Percentiles rank a stretch among this genome's conserved stretches.
These are phyloP conservation scores for Thryonomys swinderianus DNA, from an alignment of 2,113 vertebrate genomes.

Conservation along the genomic window DNA sequence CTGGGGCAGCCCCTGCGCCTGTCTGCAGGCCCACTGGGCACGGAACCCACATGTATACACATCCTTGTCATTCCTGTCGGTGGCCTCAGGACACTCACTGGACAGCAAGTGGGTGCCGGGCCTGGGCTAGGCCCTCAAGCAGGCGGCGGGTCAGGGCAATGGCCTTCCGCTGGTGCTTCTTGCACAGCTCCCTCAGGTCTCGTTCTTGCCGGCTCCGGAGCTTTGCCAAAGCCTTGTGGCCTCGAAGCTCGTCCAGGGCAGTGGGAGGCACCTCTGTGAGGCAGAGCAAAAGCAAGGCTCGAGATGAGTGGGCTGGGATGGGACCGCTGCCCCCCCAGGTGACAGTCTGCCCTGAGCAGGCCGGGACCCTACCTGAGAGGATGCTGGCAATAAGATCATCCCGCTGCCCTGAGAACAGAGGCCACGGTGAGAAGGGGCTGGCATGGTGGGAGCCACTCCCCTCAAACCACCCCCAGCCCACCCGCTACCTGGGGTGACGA, in stretches of 20 bases:
- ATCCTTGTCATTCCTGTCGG: neutral
- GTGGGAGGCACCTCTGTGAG: slow-evolving; percentile 85
- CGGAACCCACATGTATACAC: neutral
- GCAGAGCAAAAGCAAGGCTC: neutral
- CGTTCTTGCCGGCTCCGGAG: slow-evolving; percentile 90
- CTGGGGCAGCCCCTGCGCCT: neutral
- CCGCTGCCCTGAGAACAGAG: slow-evolving; percentile 81
- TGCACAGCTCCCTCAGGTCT: slow-evolving; percentile 90
- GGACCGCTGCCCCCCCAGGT: neutral
- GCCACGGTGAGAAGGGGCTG: neutral
- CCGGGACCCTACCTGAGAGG: slow-evolving; percentile 87
- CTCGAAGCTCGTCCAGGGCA: slow-evolving; percentile 87
- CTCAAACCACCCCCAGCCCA: accelerated
- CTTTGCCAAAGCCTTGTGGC: slow-evolving; percentile 89
- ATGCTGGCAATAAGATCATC: slow-evolving; percentile 91
- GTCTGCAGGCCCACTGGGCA: neutral
- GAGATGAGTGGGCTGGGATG: neutral
- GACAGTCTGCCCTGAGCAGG: accelerated
- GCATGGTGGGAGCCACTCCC: accelerated
- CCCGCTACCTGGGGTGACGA: slow-evolving; percentile 77
- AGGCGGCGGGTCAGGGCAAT: slow-evolving; percentile 82
- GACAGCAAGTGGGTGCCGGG: neutral
- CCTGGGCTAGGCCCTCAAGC: slow-evolving; percentile 84
- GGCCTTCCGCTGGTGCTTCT: slow-evolving; percentile 92
- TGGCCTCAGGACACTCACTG: neutral